Base-by-base conservation (phyloP, 2,113 vertebrate species). In the Heterocephalus glaber region DNA sequence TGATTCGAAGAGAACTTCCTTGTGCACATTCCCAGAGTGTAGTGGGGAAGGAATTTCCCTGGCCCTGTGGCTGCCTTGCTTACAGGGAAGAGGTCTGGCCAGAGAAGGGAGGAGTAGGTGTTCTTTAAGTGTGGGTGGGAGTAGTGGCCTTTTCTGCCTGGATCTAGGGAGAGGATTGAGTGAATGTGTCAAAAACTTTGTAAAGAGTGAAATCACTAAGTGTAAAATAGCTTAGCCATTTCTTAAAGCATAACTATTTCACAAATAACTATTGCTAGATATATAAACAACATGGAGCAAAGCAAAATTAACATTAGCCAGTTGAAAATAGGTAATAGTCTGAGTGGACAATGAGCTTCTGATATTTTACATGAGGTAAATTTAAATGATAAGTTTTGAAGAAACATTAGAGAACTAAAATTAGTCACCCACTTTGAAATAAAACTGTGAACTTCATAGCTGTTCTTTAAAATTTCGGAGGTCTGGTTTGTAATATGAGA, bases 341-440 rank as follows among this genome's bases (percentile, higher is more conserved):
- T 81, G 68, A 90, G 20, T 66, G 79, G 80, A 79, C 8, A 68
- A 66, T 17, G 17, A 66, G 35, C 7, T 81, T 91, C 79, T 92
- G 74, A 80, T 86, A 92, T 54, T 93, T 56, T 82, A 24, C 0
- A 9, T 54, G 74, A 49, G 44, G 61, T 92, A 5, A 4, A 41
- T 47, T 84, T 87, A 93, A 93, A 76, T 79, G 76, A 80, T 60
- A 77, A 41, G 70, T 76, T 92, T 72, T 95, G 47, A 52, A 85
- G 41, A 85, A 70, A 72, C 7, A 58, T 38, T 30, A 35, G 35
- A 56, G 30, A 30, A 81, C 13, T 66, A 83, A 77, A 68, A 35
- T 7, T 33, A 83, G 7, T 22, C 24, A 35, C 19, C 10, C 56
- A 49, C 66, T 96, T 95, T 87, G 58, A 90, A 9, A 68, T 47